A percentile compares a stretch with the other conserved stretches of the same genome.
phyloP scores from a whole-genome alignment of 2,888 invertebrate genomes.

The Orgyia antiqua region DNA sequence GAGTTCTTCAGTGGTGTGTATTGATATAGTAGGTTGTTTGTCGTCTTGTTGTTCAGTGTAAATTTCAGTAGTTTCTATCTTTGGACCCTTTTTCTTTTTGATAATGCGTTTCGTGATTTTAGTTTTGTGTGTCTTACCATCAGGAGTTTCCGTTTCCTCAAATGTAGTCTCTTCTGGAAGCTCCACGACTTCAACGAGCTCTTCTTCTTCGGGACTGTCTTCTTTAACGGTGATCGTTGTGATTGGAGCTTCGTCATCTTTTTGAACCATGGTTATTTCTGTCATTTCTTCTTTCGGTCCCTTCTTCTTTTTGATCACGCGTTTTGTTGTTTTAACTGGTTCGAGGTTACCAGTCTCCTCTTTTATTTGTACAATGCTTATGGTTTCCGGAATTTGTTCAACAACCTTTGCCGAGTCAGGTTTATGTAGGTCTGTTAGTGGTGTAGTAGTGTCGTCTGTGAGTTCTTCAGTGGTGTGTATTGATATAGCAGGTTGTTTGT shows the following conservation, averaged over 20 bases:
- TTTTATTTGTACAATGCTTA: slow-evolving; percentile 24
- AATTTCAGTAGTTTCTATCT: slow-evolving; percentile 9
- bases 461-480: slow-evolving; percentile 43
- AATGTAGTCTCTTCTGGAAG: slow-evolving; percentile 42
- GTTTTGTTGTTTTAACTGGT: slow-evolving; percentile 7
- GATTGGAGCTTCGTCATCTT: slow-evolving; percentile 12
- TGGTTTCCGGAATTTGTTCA: slow-evolving; percentile 23
- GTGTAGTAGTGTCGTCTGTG: slow-evolving; percentile 14
- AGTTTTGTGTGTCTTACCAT: slow-evolving; percentile 40
- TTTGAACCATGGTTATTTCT: slow-evolving; percentile 10
- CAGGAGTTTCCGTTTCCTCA: slow-evolving; percentile 33
- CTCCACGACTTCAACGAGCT: slow-evolving; percentile 33
- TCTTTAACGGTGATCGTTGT: slow-evolving; percentile 12
- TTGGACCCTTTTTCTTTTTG: slow-evolving; percentile 42
- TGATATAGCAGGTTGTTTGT: slow-evolving; percentile 42
- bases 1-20: slow-evolving; percentile 20
- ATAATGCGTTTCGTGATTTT: slow-evolving; percentile 31
- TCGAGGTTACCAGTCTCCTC: slow-evolving; percentile 8
- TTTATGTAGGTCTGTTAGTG: slow-evolving; percentile 17
- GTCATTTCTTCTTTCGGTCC: slow-evolving; percentile 13
- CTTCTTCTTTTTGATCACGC: slow-evolving; percentile 11
- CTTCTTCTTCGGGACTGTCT: slow-evolving; percentile 20
- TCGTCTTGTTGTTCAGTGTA: slow-evolving; percentile 36
- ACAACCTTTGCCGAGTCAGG: slow-evolving; percentile 8
- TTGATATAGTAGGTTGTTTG: slow-evolving; percentile 36